Evolutionary conservation across 2,113 vertebrate genomes (phyloP), one percentile per base, ranked within the genome.

Genomic region (Seriola dumerili): DNA sequence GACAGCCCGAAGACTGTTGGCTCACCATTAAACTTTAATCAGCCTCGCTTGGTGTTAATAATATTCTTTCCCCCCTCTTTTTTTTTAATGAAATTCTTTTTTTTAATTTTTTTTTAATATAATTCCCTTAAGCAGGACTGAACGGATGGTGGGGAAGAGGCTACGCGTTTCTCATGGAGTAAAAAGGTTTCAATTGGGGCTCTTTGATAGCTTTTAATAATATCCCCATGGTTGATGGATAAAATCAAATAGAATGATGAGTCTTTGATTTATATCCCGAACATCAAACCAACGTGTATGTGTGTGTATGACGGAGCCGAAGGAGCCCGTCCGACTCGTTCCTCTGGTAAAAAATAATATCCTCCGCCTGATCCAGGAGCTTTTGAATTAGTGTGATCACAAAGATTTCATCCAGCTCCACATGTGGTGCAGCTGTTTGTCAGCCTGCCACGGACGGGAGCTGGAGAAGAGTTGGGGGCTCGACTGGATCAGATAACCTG

Each of bases 1-100:
- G 70, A 71, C 63, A 72, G 81, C 80, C 76, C 3, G 74, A 75
- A 89, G 93, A 93, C 90, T 90, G 88, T 90, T 88, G 93, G 90
- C 85, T 87, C 64, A 29, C 6, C 40, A 95, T 96, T 87, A 95
- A 96, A 95, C 23, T 73, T 95, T 95, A 92, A 96, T 94, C 90
- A 94, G 85, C 86, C 64, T 52, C 52, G 42, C 79, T 79, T 13
- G 57, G 5, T 69, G 77, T 80, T 87, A 83, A 90, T 91, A 85
- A 91, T 89, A 85, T 68, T 72, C 88, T 48, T 23, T 58, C 17
- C 19, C 9, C 79, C 38, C 66, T 48, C 32, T 12, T 16, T 5
- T 16, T 5, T 86, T 89, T 84, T 83, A 88, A 92, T 78, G 79
- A 93, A 91, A 88, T 84, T 76, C 58, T 54, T 67, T 72, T 72